Evolutionary conservation across 2,888 invertebrate species (phyloP).

Genomic region (Drosophila eohydei): DNA sequence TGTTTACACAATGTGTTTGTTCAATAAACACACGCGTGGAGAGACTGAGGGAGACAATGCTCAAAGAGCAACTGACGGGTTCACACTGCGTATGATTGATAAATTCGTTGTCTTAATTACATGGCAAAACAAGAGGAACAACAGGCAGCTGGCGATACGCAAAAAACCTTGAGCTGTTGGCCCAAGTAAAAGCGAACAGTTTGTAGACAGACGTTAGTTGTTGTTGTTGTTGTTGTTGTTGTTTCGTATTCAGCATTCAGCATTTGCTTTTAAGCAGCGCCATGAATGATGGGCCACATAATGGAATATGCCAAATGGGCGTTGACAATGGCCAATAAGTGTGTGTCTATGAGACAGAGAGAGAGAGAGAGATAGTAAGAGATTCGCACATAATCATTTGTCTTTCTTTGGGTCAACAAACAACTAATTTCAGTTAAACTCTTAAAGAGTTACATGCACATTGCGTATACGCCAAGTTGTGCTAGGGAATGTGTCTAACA

Average conservation of each 20-base stretch:
- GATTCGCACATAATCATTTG: slow-evolving; percentile 2
- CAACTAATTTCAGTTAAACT: slow-evolving; percentile 48
- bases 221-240: not conserved
- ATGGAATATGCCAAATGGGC: slow-evolving; percentile 73
- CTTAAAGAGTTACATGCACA: slow-evolving; percentile 40
- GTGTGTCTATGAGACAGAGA: not conserved
- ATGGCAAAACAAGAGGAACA: slow-evolving; percentile 12
- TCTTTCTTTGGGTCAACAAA: slow-evolving; percentile 15
- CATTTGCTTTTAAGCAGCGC: slow-evolving; percentile 34
- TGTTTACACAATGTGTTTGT: slow-evolving; percentile 25
- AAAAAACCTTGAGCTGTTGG: slow-evolving; percentile 56
- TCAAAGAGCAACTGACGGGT: slow-evolving; percentile 49
- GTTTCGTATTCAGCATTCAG: slow-evolving; percentile 32
- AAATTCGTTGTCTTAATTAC: slow-evolving; percentile 68
- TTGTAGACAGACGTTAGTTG: slow-evolving; percentile 20
- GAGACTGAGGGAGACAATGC: not conserved
- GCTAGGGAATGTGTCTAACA: too few relatives aligned
- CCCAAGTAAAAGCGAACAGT: slow-evolving; percentile 49
- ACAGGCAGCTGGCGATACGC: slow-evolving; percentile 34
- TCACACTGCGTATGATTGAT: slow-evolving; percentile 76
- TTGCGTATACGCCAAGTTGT: slow-evolving; percentile 45
- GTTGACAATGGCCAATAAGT: slow-evolving; percentile 43
- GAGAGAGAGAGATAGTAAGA: not conserved
- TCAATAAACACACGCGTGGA: not conserved
- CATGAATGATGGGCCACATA: slow-evolving; percentile 75